Percentiles rank a stretch among this genome's conserved stretches.
phyloP scores from a whole-genome alignment of 2,113 vertebrate species.

The Zosterops lateralis region DNA sequence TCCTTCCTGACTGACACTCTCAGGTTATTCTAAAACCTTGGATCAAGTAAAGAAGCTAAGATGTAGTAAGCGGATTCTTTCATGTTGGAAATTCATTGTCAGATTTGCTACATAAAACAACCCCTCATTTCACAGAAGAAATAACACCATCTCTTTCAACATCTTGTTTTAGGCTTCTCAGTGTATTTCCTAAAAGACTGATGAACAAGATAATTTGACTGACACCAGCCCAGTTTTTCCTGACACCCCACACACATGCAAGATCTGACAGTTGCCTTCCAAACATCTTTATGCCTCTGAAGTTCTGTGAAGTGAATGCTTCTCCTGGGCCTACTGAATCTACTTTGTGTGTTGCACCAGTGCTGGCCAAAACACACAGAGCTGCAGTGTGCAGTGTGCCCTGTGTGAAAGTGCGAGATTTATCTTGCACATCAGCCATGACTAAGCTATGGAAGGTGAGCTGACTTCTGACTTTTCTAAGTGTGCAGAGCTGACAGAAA shows the following conservation, averaged over 20 bases:
- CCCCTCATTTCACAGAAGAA: constrained; percentile 50
- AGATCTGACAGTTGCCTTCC: constrained; percentile 24
- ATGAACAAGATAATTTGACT: constrained; percentile 58
- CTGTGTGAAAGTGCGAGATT: background rate
- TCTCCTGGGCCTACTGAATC: background rate
- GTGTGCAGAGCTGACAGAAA: background rate
- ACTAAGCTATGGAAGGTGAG: background rate
- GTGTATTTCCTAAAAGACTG: constrained; percentile 39
- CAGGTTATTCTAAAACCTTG: constrained; percentile 53
- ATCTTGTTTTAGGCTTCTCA: constrained; percentile 47
- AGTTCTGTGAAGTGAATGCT: background rate
- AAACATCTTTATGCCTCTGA: background rate
- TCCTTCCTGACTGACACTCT: constrained; percentile 31
- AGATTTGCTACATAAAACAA: constrained; percentile 56
- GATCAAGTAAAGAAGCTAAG: constrained; percentile 53
- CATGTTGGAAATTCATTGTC: constrained; percentile 59
- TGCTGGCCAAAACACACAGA: background rate
- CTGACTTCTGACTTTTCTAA: background rate
- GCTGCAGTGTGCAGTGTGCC: background rate
- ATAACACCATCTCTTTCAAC: constrained; percentile 39
- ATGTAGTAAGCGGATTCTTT: constrained; percentile 36
- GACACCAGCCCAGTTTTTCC: constrained; percentile 46
- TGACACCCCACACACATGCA: background rate
- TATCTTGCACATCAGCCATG: background rate
- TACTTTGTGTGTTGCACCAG: background rate